Percentiles rank a stretch among this genome's conserved stretches.
Evolutionary conservation across 2,797 vertebrate genomes (phyloP).

Genomic region (Cryptoprocta ferox): DNA sequence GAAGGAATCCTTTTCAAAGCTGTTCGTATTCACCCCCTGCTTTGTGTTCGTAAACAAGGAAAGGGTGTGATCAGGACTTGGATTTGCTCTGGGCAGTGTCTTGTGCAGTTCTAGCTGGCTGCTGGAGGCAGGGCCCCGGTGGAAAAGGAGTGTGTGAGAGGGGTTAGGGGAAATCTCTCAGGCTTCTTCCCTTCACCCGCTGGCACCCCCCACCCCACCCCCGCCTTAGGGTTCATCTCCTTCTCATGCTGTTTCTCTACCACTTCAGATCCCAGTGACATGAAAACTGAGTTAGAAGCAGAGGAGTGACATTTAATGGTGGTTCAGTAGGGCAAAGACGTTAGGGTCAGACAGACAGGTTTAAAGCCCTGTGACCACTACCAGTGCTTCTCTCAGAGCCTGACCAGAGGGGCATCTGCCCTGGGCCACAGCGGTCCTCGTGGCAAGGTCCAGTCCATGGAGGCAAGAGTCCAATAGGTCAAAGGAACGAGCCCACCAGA

Average conservation of each 20-base stretch:
- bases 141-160: slow-evolving; percentile 28
- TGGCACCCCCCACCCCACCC: background rate
- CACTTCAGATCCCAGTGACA: background rate
- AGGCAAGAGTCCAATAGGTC: background rate
- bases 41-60: slow-evolving; percentile 70
- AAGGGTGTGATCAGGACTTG: slow-evolving; percentile 68
- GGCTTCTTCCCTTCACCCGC: background rate
- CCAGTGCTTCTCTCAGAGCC: background rate
- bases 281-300: background rate
- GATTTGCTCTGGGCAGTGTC: slow-evolving; percentile 35
- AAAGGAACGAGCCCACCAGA: background rate
- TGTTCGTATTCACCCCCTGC: slow-evolving; percentile 23
- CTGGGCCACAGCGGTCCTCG: background rate
- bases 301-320: background rate
- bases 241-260: background rate
- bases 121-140: background rate
- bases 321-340: background rate
- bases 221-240: background rate
- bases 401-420: background rate
- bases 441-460: background rate
- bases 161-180: background rate
- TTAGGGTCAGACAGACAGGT: background rate
- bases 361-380: background rate
- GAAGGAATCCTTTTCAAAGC: slow-evolving; percentile 31
- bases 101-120: background rate